Conservation (phyloP, 2,797 vertebrate species). For the Gambelia wislizenii region DNA sequence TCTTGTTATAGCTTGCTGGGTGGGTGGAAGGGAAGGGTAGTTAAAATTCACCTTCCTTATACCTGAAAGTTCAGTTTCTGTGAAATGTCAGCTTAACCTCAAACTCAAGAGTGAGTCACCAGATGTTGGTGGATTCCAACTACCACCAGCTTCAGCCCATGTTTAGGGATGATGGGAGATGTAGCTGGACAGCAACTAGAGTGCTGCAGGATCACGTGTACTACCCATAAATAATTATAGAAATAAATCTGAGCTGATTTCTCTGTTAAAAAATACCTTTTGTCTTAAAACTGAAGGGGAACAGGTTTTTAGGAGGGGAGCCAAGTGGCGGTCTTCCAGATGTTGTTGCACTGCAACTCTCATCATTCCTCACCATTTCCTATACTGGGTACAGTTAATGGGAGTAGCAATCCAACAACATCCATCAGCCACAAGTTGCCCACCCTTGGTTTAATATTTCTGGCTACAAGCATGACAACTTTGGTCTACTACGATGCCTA, state of each 20-base stretch:
- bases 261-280: background rate
- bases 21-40: conserved; percentile 20
- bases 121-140: background rate
- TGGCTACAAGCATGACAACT: background rate
- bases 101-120: background rate
- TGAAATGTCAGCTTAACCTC: background rate
- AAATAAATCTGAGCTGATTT: background rate
- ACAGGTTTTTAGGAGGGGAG: background rate
- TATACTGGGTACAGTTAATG: background rate
- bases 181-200: background rate
- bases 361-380: background rate
- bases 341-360: background rate
- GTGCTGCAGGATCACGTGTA: background rate
- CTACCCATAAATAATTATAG: background rate
- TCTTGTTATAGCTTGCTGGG: conserved; percentile 15
- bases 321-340: background rate
- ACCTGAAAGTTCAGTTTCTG: background rate
- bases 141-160: background rate
- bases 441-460: background rate
- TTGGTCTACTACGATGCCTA: background rate
- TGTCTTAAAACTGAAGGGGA: too few relatives aligned
- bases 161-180: background rate
- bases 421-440: background rate
- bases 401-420: too few relatives aligned
- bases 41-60: background rate